phyloP scores from a whole-genome alignment of 2,797 vertebrate species.

The Yasuhikotakia modesta region DNA sequence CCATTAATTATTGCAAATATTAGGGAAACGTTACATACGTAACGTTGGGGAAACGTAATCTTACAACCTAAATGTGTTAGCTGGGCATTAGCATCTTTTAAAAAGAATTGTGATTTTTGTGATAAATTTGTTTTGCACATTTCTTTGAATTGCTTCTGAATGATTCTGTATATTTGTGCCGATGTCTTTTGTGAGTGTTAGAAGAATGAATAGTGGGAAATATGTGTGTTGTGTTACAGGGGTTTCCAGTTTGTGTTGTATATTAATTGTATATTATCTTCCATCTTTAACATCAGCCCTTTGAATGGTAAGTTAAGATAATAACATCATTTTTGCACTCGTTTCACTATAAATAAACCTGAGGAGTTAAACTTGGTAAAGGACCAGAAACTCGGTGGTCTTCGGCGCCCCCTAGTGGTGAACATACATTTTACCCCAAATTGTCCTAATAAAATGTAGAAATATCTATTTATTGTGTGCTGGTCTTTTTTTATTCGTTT shows the following conservation, averaged over 20 bases:
- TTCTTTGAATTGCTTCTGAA: not conserved
- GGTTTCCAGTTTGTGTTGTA: not conserved
- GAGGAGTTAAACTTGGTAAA: too few relatives aligned
- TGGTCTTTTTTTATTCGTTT: not conserved
- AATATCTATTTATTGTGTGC: not conserved
- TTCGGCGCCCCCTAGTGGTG: not conserved
- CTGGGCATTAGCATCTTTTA: not conserved
- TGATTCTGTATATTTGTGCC: not conserved
- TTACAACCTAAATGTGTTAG: too few relatives aligned
- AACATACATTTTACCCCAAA: not conserved
- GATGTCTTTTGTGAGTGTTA: not conserved
- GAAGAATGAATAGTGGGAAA: not conserved
- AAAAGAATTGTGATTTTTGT: not conserved
- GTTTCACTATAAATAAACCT: too few relatives aligned
- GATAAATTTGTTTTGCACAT: not conserved
- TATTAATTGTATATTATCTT: not conserved
- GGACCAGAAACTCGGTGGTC: not conserved
- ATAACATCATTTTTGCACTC: too few relatives aligned
- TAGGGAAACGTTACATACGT: too few relatives aligned
- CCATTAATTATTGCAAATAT: too few relatives aligned
- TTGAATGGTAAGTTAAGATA: not conserved
- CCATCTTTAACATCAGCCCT: not conserved
- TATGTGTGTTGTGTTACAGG: not conserved
- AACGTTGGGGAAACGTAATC: too few relatives aligned
- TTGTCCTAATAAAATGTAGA: too few relatives aligned